These are phyloP conservation scores for Glaucomys volans DNA, from an alignment of 2,113 vertebrate genomes.

Conservation along the genomic window DNA sequence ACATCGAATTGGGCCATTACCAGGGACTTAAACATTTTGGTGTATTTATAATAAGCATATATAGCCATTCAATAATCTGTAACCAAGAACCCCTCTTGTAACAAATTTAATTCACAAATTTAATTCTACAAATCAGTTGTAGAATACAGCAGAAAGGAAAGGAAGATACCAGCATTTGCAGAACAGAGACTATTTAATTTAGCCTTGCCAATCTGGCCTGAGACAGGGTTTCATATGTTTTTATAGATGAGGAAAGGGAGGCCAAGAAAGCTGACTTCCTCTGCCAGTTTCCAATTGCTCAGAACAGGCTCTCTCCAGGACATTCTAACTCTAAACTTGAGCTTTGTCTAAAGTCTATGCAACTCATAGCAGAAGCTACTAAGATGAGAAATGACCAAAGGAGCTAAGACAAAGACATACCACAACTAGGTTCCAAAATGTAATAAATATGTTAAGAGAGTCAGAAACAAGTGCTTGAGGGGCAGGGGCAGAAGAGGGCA, in stretches of 20 bases:
- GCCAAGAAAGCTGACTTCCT: conserved; percentile 22
- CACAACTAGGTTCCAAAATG: neutral
- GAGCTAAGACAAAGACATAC: neutral
- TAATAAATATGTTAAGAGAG: neutral
- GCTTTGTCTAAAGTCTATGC: neutral
- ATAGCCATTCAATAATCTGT: neutral
- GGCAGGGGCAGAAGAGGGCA: neutral
- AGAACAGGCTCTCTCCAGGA: neutral
- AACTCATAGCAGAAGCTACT: neutral
- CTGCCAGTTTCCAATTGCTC: neutral
- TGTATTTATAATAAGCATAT: neutral
- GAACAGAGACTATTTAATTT: neutral
- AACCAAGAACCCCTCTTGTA: neutral
- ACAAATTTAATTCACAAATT: conserved; percentile 26
- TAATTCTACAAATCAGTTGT: conserved; percentile 7
- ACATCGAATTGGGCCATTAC: neutral
- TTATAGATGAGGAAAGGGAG: neutral
- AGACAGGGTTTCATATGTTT: neutral
- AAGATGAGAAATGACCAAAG: neutral
- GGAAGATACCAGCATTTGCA: neutral
- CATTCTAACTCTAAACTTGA: neutral
- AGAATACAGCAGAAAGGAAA: neutral
- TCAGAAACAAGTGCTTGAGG: neutral
- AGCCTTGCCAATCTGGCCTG: neutral
- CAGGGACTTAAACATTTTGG: neutral